A percentile compares a stretch with the other conserved stretches of the same genome.
Conservation (phyloP, 2,888 invertebrate genomes). For the Harmothoe impar region DNA sequence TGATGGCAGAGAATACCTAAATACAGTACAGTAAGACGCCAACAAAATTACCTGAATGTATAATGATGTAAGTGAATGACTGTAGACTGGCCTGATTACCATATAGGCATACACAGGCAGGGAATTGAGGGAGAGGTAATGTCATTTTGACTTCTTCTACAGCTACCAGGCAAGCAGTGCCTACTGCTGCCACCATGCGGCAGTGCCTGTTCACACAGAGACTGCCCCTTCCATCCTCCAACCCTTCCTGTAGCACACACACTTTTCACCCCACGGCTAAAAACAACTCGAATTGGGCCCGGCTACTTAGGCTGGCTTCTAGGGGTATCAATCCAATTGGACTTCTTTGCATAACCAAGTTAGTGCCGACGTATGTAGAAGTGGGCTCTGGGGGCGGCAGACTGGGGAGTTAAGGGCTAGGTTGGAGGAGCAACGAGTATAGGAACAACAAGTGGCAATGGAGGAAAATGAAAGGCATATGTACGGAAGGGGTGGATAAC, state of each 20-base stretch:
- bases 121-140: neutral
- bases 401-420: too few relatives aligned
- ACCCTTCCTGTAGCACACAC: neutral
- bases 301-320: neutral
- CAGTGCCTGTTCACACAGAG: neutral
- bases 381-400: too few relatives aligned
- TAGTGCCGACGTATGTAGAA: slow-evolving; percentile 21
- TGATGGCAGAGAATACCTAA: neutral
- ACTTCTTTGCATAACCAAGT: slow-evolving; percentile 49
- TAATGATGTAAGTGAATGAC: neutral
- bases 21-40: too few relatives aligned
- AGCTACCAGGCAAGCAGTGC: neutral
- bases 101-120: neutral
- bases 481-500: too few relatives aligned
- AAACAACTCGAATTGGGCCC: slow-evolving; percentile 36
- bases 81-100: neutral
- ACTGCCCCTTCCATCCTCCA: neutral
- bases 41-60: neutral
- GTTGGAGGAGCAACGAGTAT: too few relatives aligned
- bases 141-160: neutral
- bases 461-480: too few relatives aligned
- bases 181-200: too few relatives aligned
- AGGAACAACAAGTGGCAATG: too few relatives aligned
- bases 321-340: slow-evolving; percentile 43
- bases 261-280: neutral